Evolutionary conservation across 2,113 vertebrate species (phyloP).

Genomic region (Burhinus oedicnemus): DNA sequence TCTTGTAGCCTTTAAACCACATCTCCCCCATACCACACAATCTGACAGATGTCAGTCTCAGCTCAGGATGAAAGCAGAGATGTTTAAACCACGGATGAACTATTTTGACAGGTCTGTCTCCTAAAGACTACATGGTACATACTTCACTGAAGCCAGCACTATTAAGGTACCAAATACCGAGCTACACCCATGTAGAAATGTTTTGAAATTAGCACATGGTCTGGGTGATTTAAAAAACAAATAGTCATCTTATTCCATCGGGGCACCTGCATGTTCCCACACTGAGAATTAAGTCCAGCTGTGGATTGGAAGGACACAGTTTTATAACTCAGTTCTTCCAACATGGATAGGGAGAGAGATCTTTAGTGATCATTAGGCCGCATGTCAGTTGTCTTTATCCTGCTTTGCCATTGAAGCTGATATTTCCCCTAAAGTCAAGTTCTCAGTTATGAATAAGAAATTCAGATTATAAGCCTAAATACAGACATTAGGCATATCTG

Average conservation of each 20-base stretch:
- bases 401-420: neutral
- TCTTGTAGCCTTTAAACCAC: neutral
- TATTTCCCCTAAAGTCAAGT: neutral
- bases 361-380: neutral
- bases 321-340: neutral
- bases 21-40: neutral
- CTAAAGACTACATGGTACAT: neutral
- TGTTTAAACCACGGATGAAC: neutral
- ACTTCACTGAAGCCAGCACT: neutral
- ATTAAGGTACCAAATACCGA: neutral
- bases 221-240: neutral
- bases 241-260: neutral
- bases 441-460: neutral
- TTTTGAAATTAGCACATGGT: neutral
- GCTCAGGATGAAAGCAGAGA: neutral
- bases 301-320: neutral
- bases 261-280: neutral
- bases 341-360: neutral
- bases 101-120: neutral
- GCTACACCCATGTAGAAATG: neutral
- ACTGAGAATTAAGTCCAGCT: neutral
- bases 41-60: neutral
- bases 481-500: neutral
- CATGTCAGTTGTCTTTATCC: neutral
- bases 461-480: neutral